Evolutionary conservation across 2,113 vertebrate genomes (phyloP).

Genomic region (Fukomys damarensis): DNA sequence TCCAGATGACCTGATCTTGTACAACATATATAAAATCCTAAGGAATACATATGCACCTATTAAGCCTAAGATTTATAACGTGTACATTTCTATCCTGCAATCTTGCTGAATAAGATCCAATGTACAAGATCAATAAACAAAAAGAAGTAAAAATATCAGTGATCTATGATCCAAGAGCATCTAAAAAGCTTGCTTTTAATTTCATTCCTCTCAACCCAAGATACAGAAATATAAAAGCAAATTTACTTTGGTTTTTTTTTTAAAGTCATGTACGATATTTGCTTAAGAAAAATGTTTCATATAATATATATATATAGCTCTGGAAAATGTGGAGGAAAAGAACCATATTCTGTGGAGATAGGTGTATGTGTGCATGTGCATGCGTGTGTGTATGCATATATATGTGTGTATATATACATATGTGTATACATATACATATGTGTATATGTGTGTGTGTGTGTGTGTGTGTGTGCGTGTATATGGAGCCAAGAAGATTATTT

Average conservation of each 20-base stretch:
- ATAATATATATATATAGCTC: too few species aligned
- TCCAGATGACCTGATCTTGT: neutral
- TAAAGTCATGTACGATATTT: conserved; percentile 67
- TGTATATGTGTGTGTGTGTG: too few species aligned
- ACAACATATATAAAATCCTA: neutral
- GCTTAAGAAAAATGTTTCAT: conserved; percentile 75
- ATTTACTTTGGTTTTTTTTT: conserved; percentile 74
- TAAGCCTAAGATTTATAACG: neutral
- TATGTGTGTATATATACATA: conserved; percentile 50
- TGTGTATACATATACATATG: too few species aligned
- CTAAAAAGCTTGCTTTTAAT: conserved; percentile 49
- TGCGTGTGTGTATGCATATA: too few species aligned
- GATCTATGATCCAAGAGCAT: conserved; percentile 49
- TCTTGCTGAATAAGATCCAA: neutral
- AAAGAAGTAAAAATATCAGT: conserved; percentile 72
- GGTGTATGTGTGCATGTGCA: too few species aligned
- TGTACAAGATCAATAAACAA: neutral
- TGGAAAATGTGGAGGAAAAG: conserved; percentile 70
- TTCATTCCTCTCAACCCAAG: conserved; percentile 75
- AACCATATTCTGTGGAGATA: too few species aligned
- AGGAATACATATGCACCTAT: neutral
- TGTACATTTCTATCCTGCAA: neutral
- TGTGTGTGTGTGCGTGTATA: too few species aligned
- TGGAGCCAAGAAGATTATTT: conserved; percentile 80
- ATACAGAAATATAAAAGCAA: conserved; percentile 61